These are phyloP conservation scores for Tetragnatha versicolor DNA, from an alignment of 1,140 invertebrate genomes.

Conservation along the genomic window DNA sequence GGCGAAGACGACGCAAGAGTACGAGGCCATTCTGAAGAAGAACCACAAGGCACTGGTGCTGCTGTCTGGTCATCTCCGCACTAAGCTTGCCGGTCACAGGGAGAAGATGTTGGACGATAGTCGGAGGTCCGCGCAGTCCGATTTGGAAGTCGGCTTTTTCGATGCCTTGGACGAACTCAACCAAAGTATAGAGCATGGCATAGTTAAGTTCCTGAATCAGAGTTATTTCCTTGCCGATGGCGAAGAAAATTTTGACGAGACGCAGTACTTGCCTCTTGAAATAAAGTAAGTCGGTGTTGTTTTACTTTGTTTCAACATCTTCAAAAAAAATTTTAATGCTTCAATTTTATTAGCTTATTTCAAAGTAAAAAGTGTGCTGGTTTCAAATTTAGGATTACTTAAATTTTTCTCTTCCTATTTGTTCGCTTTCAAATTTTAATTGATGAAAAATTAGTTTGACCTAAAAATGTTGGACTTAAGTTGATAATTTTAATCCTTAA, in stretches of 20 bases:
- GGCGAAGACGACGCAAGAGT: constrained; percentile 37
- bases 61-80: constrained; percentile 21
- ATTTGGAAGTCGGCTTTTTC: neutral
- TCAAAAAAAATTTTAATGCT: neutral
- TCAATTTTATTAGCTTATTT: neutral
- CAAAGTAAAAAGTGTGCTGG: neutral
- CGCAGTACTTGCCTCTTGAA: constrained; percentile 20
- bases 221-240: constrained; percentile 20
- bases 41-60: constrained; percentile 31
- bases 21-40: constrained; percentile 44
- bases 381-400: neutral
- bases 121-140: neutral
- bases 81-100: constrained; percentile 2
- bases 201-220: constrained; percentile 33
- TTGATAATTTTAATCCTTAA: neutral
- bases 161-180: constrained; percentile 36
- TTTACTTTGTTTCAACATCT: neutral
- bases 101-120: constrained; percentile 20
- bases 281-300: constrained; percentile 9
- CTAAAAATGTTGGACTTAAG: neutral
- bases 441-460: neutral
- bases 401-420: neutral
- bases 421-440: no score
- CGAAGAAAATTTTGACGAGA: constrained; percentile 20
- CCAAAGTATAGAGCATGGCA: constrained; percentile 26